A percentile compares a stretch with the other conserved stretches of the same genome.
phyloP scores from a whole-genome alignment of 2,113 vertebrate species.

The Aleadryas rufinucha region DNA sequence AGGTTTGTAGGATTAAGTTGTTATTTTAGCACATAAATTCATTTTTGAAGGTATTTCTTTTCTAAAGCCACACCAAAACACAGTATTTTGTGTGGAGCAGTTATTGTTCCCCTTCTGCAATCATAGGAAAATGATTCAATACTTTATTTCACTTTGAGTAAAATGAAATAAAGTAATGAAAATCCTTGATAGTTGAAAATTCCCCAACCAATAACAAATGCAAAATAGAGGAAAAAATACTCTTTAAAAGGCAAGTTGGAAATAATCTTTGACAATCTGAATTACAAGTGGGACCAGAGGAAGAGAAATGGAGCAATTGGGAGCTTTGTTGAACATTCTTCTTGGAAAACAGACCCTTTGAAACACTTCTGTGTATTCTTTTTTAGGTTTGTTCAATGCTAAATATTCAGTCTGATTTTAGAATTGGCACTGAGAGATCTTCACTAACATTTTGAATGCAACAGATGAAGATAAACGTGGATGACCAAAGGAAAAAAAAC shows the following conservation, averaged over 20 bases:
- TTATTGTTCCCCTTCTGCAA: background rate
- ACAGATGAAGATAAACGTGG: conserved; percentile 30
- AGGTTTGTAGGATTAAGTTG: conserved; percentile 75
- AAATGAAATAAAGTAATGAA: background rate
- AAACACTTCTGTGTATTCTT: background rate
- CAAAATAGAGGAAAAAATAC: background rate
- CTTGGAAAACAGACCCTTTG: background rate
- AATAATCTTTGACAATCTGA: background rate
- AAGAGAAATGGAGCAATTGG: background rate
- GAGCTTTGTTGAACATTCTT: background rate
- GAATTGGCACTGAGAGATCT: conserved; percentile 13
- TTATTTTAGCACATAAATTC: background rate
- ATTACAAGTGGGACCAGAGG: background rate
- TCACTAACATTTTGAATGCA: conserved; percentile 71
- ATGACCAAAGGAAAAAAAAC: conserved; percentile 1
- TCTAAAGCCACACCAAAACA: background rate
- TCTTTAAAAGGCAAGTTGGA: background rate
- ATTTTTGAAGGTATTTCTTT: background rate
- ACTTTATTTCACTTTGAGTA: background rate
- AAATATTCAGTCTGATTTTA: conserved; percentile 72
- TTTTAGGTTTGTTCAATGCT: conserved; percentile 80
- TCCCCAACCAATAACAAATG: background rate
- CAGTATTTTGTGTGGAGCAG: background rate
- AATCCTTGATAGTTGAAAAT: background rate
- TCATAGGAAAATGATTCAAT: background rate